Evolutionary conservation across 2,797 vertebrate genomes (phyloP), one percentile per base, ranked within the genome.

Genomic region (Phyllotis vaccarum): DNA sequence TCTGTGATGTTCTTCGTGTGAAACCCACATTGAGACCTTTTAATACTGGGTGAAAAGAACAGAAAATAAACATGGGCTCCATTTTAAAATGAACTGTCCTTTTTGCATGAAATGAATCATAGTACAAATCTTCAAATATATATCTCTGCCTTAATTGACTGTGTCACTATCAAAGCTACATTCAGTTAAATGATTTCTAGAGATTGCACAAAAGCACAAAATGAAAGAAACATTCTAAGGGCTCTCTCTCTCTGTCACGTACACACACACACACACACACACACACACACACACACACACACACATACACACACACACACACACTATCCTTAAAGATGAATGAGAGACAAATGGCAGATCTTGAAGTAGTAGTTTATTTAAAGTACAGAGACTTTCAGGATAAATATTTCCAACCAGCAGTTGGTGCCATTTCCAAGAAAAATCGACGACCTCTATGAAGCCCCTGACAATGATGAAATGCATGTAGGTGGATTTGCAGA

Each of bases 311-410:
- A 97, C 95, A 91, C 68, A 81, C 54, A 9, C 58, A 62, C 40
- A 97, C 97, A 97, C 62, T 96, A 93, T 97, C 98, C 96, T 97
- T 97, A 98, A 99, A 99, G 99, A 99, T 99, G 98, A 99, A 99
- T 99, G 99, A 98, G 98, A 97, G 98, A 98, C 98, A 98, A 98
- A 98, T 98, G 98, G 98, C 97, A 98, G 98, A 98, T 98, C 97
- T 98, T 98, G 98, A 99, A 99, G 98, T 98, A 98, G 98, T 98
- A 99, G 99, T 99, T 99, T 99, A 99, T 99, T 99, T 99, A 99
- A 99, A 99, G 99, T 98, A 98, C 98, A 98, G 98, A 98, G 98
- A 98, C 99, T 99, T 99, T 98, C 98, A 98, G 99, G 98, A 99
- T 99, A 99, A 99, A 99, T 99, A 98, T 98, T 99, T 99, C 98